Base-by-base conservation (phyloP, 1,140 invertebrate species). In the Homarus americanus region DNA sequence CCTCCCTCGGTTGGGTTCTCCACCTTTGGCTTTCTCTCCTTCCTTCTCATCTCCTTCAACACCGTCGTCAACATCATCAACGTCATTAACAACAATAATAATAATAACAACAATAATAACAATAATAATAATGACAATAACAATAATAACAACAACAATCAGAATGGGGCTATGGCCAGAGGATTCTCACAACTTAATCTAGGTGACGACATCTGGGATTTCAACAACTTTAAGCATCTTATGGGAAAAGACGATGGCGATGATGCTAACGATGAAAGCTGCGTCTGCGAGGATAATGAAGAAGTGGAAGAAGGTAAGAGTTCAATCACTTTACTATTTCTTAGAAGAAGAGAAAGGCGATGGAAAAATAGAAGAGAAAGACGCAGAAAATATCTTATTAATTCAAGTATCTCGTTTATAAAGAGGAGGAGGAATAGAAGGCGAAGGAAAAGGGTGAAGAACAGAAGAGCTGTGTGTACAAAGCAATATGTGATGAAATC, bases 1-100 rank as follows among this genome's bases (percentile, higher is more conserved):
- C 97, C 98, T 94, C 99, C 99, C 95, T 99, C 99, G 95, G 98
- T 98, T 79, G 97, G 99, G 80, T 97, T 95, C 94, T 98, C 97
- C 82, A 99, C 96, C 94, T 86, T 91, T 53, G 91, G 91, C 84
- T 98, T 96, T 85, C 98, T 95, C 94, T 98, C 97, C n/a, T 95
- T 96, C 96, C 97, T 96, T 94, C 98, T 97, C 86, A 97, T 94
- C 94, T 98, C 97, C 94, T 99, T 98, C n/a, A 97, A 96, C 93
- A 98, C 91, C 20, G 94, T 12, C 95, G 96, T 93, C 96, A 91
- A 95, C 93, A 97, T 95, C 96, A 93, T 88, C 92, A 36, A 88
- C 82, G 69, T 40, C 69, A 91, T 87, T 53, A 91, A 92, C 44
- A 91, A 78, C 40, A 87, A 91, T 44, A 72, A 85, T 7, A 79